A percentile compares a stretch with the other conserved stretches of the same genome.
Evolutionary conservation across 2,888 invertebrate genomes (phyloP).

Genomic region (Eristalis tenax): DNA sequence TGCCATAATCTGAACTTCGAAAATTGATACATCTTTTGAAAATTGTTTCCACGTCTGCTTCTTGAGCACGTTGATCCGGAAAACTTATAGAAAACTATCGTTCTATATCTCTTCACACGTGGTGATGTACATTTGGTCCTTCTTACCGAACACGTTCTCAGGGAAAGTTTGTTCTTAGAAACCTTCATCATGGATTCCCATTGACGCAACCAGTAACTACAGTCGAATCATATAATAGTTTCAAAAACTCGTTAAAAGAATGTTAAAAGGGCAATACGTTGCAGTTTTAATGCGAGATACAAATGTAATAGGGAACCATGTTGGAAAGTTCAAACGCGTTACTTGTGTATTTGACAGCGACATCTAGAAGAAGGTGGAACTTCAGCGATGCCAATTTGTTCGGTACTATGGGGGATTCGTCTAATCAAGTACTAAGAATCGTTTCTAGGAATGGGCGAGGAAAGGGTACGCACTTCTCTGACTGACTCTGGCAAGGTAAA

Average conservation of each 20-base stretch:
- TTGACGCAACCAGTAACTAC: background rate
- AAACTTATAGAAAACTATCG: constrained; percentile 30
- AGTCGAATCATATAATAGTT: background rate
- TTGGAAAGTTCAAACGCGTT: background rate
- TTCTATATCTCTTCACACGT: background rate
- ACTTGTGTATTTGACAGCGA: background rate
- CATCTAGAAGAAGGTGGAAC: background rate
- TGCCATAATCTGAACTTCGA: constrained; percentile 17
- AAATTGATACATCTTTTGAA: constrained; percentile 35
- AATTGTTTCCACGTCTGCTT: constrained; percentile 30
- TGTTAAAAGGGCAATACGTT: constrained; percentile 8
- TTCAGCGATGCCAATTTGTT: background rate
- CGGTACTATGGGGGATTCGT: too few species aligned
- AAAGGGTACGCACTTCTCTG: too few species aligned
- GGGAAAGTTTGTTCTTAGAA: constrained; percentile 35
- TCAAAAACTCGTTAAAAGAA: constrained; percentile 1
- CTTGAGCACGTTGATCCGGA: constrained; percentile 10
- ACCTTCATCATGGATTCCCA: constrained; percentile 10
- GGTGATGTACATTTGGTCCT: background rate
- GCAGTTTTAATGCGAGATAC: background rate
- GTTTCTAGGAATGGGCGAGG: too few species aligned
- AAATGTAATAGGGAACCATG: background rate
- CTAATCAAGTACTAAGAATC: too few species aligned
- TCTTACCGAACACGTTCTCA: constrained; percentile 27
- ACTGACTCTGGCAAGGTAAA: too few species aligned